Conservation (phyloP, 2,113 vertebrate genomes). For the Seriola dumerili region DNA sequence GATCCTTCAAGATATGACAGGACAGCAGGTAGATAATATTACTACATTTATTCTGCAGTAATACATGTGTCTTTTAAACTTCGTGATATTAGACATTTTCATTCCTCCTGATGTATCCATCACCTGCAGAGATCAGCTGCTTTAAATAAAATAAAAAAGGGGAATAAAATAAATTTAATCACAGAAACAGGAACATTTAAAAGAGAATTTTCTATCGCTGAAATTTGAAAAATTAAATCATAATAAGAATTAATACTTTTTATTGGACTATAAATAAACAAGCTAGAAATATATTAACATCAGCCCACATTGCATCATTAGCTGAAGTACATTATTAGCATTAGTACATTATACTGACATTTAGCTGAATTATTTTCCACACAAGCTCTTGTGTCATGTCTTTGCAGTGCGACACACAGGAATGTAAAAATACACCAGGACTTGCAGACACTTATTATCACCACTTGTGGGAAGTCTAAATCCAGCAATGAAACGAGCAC, state of each 20-base stretch:
- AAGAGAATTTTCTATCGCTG: background rate
- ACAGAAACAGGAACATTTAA: background rate
- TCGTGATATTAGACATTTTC: background rate
- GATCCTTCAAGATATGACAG: too few species aligned
- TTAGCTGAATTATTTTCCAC: background rate
- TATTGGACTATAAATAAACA: background rate
- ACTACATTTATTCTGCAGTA: background rate
- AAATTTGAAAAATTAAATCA: background rate
- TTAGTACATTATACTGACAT: background rate
- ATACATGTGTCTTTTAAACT: background rate
- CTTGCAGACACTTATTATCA: slow-evolving; percentile 36
- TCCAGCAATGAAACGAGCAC: slow-evolving; percentile 22
- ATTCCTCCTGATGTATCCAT: background rate
- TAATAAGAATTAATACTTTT: background rate
- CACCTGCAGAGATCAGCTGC: background rate
- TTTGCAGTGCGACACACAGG: background rate
- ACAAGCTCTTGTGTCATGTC: background rate
- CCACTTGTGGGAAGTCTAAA: slow-evolving; percentile 65
- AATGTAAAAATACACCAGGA: background rate
- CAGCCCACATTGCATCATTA: background rate
- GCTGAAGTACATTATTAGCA: too few species aligned
- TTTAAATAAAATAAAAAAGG: background rate
- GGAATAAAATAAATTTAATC: background rate
- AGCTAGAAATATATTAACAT: background rate
- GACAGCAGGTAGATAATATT: background rate